Conservation (phyloP, 2,888 invertebrate genomes). For the Laothoe populi region DNA sequence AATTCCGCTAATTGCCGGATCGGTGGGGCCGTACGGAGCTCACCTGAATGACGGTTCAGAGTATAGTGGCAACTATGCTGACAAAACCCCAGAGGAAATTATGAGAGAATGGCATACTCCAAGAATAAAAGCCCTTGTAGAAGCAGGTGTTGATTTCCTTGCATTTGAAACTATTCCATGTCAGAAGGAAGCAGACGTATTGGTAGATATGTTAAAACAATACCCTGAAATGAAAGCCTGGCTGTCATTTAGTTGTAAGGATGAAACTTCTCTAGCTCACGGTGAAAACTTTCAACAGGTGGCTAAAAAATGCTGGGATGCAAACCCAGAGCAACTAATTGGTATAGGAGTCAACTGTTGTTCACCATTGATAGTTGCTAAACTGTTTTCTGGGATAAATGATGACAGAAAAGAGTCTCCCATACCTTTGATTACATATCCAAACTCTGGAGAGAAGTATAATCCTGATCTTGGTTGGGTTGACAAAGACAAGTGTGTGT, state of each 20-base stretch:
- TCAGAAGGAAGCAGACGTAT: constrained; percentile 90
- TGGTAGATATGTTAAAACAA: constrained; percentile 90
- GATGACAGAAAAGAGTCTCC: constrained; percentile 47
- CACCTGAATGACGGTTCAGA: constrained; percentile 95
- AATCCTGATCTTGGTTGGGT: constrained; percentile 86
- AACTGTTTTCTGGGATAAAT: constrained; percentile 64
- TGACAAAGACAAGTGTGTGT: constrained; percentile 86
- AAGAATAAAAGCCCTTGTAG: constrained; percentile 89
- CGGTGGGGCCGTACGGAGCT: constrained; percentile 96
- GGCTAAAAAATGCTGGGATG: constrained; percentile 87
- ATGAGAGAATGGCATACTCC: constrained; percentile 93
- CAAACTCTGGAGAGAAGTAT: constrained; percentile 95
- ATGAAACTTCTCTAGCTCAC: constrained; percentile 85
- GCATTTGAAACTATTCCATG: constrained; percentile 97
- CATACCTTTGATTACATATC: constrained; percentile 93
- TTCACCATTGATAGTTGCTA: constrained; percentile 63
- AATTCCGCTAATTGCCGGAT: constrained; percentile 90
- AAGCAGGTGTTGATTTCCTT: constrained; percentile 92
- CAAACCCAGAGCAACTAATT: constrained; percentile 86
- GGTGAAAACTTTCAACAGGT: constrained; percentile 91
- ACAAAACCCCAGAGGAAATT: constrained; percentile 83
- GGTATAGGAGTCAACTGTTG: constrained; percentile 96
- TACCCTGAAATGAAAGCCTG: constrained; percentile 92
- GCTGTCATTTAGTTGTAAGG: constrained; percentile 93
- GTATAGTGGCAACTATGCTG: constrained; percentile 92